Evolutionary conservation across 2,888 invertebrate species (phyloP), one percentile per base, ranked within the genome.

Genomic region (Drosophila nr. perissopoda): DNA sequence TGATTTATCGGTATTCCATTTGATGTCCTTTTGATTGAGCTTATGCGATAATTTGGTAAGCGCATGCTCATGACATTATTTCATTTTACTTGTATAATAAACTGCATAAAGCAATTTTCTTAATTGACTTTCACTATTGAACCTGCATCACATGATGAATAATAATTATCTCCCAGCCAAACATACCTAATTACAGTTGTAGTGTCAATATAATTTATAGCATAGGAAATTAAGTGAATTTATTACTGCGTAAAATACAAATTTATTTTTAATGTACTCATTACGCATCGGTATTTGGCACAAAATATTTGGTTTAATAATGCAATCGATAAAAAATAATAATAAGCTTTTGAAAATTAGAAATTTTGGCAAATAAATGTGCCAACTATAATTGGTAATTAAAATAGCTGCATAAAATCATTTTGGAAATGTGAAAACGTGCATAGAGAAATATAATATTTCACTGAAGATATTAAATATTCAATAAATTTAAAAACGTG

Each of bases 171-270:
- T 27, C 4, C 21, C 27, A 34, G 33, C 8, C 65, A 71, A n/a
- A 38, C 36, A 46, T 56, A 61, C 51, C 61, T 49, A 75, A 75
- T 70, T 70, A 60, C 66, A 69, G 65, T 54, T 66, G 70, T 68
- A 57, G 74, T 74, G 70, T 70, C 66, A 66, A 81, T 65, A 70
- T 60, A 76, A 83, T 63, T 77, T 73, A 71, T 58, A 49, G 63
- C 63, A 34, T 5, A 63, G 65, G 48, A 53, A 87, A 70, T 65
- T 76, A 57, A 68, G 49, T 66, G 59, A 76, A 76, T 73, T 60
- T 76, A 84, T 84, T 84, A 76, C 79, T 79, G 84, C 76, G 70
- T 40, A 59, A 78, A 70, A 69, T 81, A 57, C 57, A 56, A 51
- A 38, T 16, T 18, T n/a, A 1, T 31, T 27, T 42, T 58, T 53